Conservation (phyloP, 2,888 invertebrate species). For the Epinotia nisella region DNA sequence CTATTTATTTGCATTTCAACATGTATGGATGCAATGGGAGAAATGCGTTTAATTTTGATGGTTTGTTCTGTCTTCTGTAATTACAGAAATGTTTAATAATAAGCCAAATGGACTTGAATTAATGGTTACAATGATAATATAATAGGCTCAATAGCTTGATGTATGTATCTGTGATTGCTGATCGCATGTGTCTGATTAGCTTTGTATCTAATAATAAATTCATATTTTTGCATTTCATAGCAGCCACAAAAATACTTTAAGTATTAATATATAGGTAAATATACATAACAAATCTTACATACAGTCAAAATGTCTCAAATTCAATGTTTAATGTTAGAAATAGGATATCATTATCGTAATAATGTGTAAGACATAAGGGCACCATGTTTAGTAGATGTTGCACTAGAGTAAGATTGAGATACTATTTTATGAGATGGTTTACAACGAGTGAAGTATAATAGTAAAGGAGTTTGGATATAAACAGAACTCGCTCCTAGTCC, state of each 20-base stretch:
- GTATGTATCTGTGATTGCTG: constrained; percentile 56
- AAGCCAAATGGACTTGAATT: background rate
- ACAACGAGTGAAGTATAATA: constrained; percentile 49
- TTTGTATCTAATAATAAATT: constrained; percentile 35
- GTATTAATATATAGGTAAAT: constrained; percentile 14
- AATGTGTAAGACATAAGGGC: constrained; percentile 7
- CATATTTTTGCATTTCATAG: constrained; percentile 35
- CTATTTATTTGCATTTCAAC: constrained; percentile 49
- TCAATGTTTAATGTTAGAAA: background rate
- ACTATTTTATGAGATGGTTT: constrained; percentile 71
- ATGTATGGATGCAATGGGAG: background rate
- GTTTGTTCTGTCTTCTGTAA: constrained; percentile 1
- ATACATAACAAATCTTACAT: background rate
- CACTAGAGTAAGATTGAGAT: constrained; percentile 57
- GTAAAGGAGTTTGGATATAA: constrained; percentile 22
- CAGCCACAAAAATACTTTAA: constrained; percentile 17
- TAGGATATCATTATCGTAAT: constrained; percentile 13
- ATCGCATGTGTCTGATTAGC: constrained; percentile 51
- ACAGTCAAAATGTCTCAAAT: background rate
- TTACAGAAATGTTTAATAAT: background rate
- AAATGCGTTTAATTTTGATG: constrained; percentile 15
- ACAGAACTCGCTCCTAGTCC: constrained; percentile 28
- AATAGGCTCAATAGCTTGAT: constrained; percentile 46
- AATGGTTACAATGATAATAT: constrained; percentile 10
- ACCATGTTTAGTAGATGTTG: constrained; percentile 51